phyloP scores from a whole-genome alignment of 2,113 vertebrate species.

The Colinus virginianus region DNA sequence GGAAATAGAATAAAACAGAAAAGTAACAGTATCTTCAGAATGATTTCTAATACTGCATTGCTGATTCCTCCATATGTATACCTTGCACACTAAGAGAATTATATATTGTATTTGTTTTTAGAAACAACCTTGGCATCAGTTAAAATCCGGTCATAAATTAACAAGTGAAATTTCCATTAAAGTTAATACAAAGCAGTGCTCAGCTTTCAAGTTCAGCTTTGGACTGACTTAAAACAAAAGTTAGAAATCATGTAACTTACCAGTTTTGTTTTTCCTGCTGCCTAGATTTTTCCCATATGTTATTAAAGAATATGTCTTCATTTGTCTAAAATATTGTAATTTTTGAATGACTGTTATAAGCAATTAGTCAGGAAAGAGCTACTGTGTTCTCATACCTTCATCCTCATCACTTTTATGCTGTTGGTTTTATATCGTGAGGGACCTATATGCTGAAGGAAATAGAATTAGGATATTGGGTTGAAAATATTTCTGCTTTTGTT shows the following conservation, averaged over 20 bases:
- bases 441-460: not conserved
- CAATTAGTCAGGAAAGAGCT: not conserved
- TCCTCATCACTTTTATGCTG: not conserved
- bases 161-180: not conserved
- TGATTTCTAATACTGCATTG: not conserved
- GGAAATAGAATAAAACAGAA: not conserved
- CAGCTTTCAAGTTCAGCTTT: not conserved
- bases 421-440: not conserved
- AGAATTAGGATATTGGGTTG: not conserved
- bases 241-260: not conserved
- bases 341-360: not conserved
- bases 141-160: not conserved
- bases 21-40: not conserved
- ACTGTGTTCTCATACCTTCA: not conserved
- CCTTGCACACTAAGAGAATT: not conserved
- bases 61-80: not conserved
- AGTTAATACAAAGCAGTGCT: not conserved
- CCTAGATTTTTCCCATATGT: not conserved
- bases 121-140: not conserved
- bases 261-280: not conserved
- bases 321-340: not conserved
- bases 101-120: not conserved
- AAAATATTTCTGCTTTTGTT: not conserved
- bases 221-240: not conserved
- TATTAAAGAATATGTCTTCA: not conserved